Conservation (phyloP, 2,797 vertebrate species). For the Presbytis comata region DNA sequence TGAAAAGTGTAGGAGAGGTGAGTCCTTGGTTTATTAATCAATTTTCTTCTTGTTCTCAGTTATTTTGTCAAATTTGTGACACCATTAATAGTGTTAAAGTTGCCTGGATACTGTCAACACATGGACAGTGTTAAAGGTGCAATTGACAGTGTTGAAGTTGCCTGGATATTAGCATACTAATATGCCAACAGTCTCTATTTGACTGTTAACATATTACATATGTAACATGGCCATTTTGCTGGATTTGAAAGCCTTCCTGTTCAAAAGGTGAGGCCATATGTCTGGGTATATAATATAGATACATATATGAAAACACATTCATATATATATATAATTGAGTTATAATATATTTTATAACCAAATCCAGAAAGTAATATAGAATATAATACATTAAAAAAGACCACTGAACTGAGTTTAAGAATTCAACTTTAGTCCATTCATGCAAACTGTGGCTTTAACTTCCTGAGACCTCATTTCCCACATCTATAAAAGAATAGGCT, state of each 20-base stretch:
- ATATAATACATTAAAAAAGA: neutral
- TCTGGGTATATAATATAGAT: neutral
- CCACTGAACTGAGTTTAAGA: neutral
- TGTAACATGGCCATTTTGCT: neutral
- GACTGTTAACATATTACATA: neutral
- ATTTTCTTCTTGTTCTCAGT: neutral
- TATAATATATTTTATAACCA: slow-evolving; percentile 5
- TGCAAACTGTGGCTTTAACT: neutral
- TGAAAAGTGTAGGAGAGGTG: slow-evolving; percentile 99
- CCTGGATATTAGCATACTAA: neutral
- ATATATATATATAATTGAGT: neutral
- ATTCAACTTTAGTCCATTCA: neutral
- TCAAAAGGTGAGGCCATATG: neutral
- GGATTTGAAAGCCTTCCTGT: neutral
- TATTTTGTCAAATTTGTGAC: neutral
- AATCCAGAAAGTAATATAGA: neutral
- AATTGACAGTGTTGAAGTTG: neutral
- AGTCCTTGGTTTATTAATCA: slow-evolving; percentile 16
- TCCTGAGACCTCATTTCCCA: neutral
- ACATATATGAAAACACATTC: neutral
- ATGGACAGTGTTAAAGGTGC: neutral
- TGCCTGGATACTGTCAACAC: neutral
- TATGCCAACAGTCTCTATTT: neutral
- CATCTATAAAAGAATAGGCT: neutral
- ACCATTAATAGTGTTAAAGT: neutral